Evolutionary conservation across 1,140 invertebrate species (phyloP).

Genomic region (Venturia canescens): DNA sequence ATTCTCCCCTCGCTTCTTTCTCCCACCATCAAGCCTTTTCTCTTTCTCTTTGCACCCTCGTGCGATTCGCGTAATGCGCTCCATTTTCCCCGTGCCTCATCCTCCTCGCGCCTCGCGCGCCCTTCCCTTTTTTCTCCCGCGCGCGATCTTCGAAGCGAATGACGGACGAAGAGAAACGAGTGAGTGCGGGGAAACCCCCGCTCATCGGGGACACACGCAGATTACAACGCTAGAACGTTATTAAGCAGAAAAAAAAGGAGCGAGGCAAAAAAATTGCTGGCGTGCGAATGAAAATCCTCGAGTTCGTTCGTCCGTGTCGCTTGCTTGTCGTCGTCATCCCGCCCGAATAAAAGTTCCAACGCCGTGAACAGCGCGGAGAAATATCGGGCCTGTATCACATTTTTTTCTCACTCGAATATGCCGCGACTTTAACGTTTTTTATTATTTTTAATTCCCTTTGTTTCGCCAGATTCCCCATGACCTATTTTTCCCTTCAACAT

Average conservation of each 20-base stretch:
- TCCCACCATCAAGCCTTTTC: neutral
- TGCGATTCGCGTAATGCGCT: conserved; percentile 19
- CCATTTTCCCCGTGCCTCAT: conserved; percentile 11
- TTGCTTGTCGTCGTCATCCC: neutral
- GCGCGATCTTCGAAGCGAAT: conserved; percentile 30
- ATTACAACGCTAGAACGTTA: conserved; percentile 67
- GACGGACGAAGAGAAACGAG: conserved; percentile 44
- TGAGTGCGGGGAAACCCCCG: conserved; percentile 40
- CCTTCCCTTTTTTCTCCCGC: conserved; percentile 16
- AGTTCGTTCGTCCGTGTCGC: conserved; percentile 42
- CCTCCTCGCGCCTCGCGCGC: neutral
- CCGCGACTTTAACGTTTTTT: too few relatives aligned
- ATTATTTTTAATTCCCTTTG: too few relatives aligned
- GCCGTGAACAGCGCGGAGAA: neutral
- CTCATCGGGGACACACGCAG: conserved; percentile 34
- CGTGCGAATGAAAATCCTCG: conserved; percentile 56
- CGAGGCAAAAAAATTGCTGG: conserved; percentile 50
- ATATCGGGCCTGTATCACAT: neutral
- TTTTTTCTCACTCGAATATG: neutral
- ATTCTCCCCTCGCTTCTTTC: conserved; percentile 28
- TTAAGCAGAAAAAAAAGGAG: conserved; percentile 59
- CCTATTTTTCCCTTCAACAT: too few relatives aligned
- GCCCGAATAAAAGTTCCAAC: neutral
- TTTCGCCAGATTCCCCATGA: too few relatives aligned
- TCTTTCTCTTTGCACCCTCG: neutral